A percentile compares a stretch with the other conserved stretches of the same genome.
Conservation (phyloP, 2,888 invertebrate genomes). For the Pinctada fucata region DNA sequence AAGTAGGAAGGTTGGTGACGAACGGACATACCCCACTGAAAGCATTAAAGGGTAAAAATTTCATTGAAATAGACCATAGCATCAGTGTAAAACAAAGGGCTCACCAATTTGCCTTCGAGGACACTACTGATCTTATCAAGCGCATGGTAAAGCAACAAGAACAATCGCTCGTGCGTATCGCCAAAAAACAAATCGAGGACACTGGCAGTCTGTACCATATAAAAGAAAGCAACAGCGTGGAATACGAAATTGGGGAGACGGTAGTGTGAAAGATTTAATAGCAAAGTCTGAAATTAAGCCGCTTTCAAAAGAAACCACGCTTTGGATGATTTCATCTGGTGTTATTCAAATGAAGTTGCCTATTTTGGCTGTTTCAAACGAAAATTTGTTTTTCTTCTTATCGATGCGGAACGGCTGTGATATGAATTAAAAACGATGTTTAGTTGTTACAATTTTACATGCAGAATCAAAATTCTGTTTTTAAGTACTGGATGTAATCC, state of each 20-base stretch:
- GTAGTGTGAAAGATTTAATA: slow-evolving; percentile 43
- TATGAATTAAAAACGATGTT: no score
- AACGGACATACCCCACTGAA: slow-evolving; percentile 64
- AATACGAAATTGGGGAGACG: slow-evolving; percentile 63
- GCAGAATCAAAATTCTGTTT: no score
- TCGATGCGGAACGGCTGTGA: no score
- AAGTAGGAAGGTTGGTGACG: slow-evolving; percentile 69
- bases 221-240: slow-evolving; percentile 63
- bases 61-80: slow-evolving; percentile 70
- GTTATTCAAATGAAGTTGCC: no score
- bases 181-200: slow-evolving; percentile 65
- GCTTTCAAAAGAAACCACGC: no score
- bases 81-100: slow-evolving; percentile 63
- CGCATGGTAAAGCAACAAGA: slow-evolving; percentile 65
- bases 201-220: slow-evolving; percentile 68
- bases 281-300: no score
- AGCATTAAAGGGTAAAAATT: slow-evolving; percentile 69
- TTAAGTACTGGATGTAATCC: no score
- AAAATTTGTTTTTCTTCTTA: no score
- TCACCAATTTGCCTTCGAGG: slow-evolving; percentile 61
- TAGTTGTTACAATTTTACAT: no score
- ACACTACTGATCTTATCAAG: slow-evolving; percentile 62
- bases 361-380: no score
- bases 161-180: slow-evolving; percentile 63
- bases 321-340: no score